Evolutionary conservation across 2,797 vertebrate species (phyloP), one percentile per base, ranked within the genome.

Genomic region (Chelmon rostratus): DNA sequence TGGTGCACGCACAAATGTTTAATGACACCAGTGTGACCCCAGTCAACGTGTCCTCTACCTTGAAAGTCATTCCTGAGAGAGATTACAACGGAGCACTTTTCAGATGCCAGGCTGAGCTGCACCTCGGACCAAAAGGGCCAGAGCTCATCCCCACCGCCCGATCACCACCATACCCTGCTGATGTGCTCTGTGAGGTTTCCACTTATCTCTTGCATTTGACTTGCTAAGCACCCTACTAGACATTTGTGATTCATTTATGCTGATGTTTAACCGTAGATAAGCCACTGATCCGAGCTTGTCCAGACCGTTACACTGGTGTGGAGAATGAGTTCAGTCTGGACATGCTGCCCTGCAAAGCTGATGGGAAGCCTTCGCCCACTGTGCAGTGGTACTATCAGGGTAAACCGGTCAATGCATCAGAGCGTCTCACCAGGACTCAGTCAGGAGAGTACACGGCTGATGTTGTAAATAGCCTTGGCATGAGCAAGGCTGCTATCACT

Each of bases 61-160:
- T 82, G 8, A 66, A 0, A 0, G 5, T 93, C 69, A 78, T 0
- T 10, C 15, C 82, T 9, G 0, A 8, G 10, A 85, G 75, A 66
- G 15, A 46, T 31, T 2, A 91, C 73, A 49, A 87, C 23, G 49
- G 71, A 64, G 31, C 15, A 19, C 1, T 8, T 13, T 91, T 84
- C 68, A 84, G 2, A 49, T 95, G 94, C 37, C n/a, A 62, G 8
- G 90, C 87, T 35, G 81, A 85, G 77, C 78, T 95, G 53, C 49
- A 89, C 4, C 76, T 94, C 1, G 88, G 87, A 71, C 63, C 75
- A 54, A 63, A 68, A 0, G 88, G 81, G 76, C 80, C 79, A 44
- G 8, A 66, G 4, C 5, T 7, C 3, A 0, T 8, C 21, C 82
- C 72, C 4, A 42, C 13, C 28, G 3, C 2, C 8, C 6, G 11